Evolutionary conservation across 2,888 invertebrate species (phyloP), one percentile per base, ranked within the genome.

Genomic region (Asteroscopus sphinx): DNA sequence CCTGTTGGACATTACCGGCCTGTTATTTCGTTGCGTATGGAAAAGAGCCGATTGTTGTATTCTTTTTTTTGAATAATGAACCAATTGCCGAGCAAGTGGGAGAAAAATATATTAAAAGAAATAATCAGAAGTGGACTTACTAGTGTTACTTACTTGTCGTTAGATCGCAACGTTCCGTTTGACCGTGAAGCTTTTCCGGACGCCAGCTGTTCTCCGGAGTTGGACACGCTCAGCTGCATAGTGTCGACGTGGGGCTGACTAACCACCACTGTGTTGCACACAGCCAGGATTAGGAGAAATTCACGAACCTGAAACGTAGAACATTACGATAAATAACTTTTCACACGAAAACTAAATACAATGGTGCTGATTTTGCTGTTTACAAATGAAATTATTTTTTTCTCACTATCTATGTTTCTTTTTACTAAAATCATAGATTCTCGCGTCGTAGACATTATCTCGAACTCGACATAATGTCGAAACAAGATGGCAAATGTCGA

Each of bases 251-350:
- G 96, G 6, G 98, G 98, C 85, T 97, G 97, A 70, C 98, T 97
- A 47, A 99, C 99, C 49, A 99, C 97, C 6, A 99, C 99, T 0
- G 99, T 99, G 92, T 99, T 99, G 90, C 99, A 99, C 60, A 99
- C 96, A 12, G 99, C 97, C 88, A 99, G 94, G 17, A 98, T 96
- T 60, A 99, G 88, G 68, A 99, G 96, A 90, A 99, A 99, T 86
- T 98, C 98, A 77, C 97, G 97, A 28, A 98, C 96, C 82, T 96
- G 95, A 90, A 65, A 49, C 11, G 6, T 46, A 28, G 7, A 28
- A 28, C 7, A 9, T 11, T 28, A 9, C 3, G 9, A 28, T 9
- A 25, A 25, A 0, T 28, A 4, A 28, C 4, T 28, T 28, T 1
- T 4, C 9, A 1, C 8, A 28, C 28, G 28, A 28, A 9, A 28